Evolutionary conservation across 1,140 invertebrate species (phyloP).

Genomic region (Drosophila insularis): DNA sequence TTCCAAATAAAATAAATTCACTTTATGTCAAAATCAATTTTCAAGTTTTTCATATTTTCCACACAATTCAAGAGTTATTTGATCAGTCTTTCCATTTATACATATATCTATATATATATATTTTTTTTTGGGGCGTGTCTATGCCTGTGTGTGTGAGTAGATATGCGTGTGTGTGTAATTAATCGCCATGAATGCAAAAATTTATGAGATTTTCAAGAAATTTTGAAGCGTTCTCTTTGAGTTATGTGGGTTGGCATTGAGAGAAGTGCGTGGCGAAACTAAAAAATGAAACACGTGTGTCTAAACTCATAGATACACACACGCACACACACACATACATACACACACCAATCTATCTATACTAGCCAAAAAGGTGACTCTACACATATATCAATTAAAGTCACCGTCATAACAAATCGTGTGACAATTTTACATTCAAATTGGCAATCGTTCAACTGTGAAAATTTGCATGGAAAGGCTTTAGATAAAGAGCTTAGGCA

Average conservation of each 20-base stretch:
- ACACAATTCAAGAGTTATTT: constrained; percentile 13
- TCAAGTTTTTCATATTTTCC: constrained; percentile 57
- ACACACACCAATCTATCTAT: constrained; percentile 4
- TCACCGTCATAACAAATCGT: constrained; percentile 74
- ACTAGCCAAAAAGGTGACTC: constrained; percentile 33
- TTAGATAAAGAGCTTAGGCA: constrained; percentile 65
- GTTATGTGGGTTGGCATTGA: constrained; percentile 67
- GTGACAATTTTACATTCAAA: constrained; percentile 66
- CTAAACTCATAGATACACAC: constrained; percentile 24
- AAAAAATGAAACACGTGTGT: constrained; percentile 57
- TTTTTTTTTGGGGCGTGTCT: constrained; percentile 62
- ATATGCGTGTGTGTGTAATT: constrained; percentile 60
- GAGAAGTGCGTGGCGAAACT: constrained; percentile 56
- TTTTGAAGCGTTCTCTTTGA: constrained; percentile 59
- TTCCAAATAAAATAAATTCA: constrained; percentile 46
- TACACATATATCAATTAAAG: constrained; percentile 78
- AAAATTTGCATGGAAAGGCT: constrained; percentile 70
- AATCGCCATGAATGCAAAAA: constrained; percentile 69
- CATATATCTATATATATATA: not conserved
- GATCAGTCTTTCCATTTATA: not conserved
- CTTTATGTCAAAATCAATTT: constrained; percentile 61
- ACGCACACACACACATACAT: constrained; percentile 15
- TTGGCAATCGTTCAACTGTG: constrained; percentile 64
- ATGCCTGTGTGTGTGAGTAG: constrained; percentile 31
- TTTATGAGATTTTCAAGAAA: constrained; percentile 72